phyloP scores from a whole-genome alignment of 1,140 invertebrate genomes.

The Lordiphosa stackelbergi region DNA sequence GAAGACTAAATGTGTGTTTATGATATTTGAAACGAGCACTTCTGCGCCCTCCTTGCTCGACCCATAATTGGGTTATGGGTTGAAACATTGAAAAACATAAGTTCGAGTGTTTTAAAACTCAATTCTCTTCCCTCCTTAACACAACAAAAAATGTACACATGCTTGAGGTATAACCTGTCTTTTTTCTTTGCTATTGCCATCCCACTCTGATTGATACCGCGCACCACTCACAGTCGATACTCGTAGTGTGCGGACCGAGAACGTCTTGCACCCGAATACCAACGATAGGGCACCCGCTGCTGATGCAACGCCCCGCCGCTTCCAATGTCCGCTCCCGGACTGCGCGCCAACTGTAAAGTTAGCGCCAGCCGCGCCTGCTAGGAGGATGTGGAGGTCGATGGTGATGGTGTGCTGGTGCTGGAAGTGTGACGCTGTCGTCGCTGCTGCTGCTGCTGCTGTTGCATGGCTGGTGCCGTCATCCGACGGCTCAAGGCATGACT shows the following conservation, averaged over 20 bases:
- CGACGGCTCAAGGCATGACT: slow-evolving; percentile 18
- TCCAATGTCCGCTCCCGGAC: slow-evolving; percentile 64
- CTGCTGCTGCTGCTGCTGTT: slow-evolving; percentile 31
- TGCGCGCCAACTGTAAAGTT: slow-evolving; percentile 69
- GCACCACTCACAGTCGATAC: slow-evolving; percentile 55
- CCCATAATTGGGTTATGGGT: no score
- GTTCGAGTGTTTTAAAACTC: no score
- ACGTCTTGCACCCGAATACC: slow-evolving; percentile 73
- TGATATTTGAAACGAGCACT: neutral
- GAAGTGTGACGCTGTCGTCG: slow-evolving; percentile 55
- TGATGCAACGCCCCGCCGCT: slow-evolving; percentile 44
- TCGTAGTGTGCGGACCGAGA: slow-evolving; percentile 72
- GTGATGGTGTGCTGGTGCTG: slow-evolving; percentile 58
- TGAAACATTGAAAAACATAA: no score
- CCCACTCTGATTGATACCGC: neutral
- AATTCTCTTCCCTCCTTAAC: neutral
- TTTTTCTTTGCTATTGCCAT: slow-evolving; percentile 2
- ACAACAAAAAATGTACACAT: slow-evolving; percentile 12
- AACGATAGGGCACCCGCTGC: slow-evolving; percentile 64
- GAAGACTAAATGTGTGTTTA: slow-evolving; percentile 9
- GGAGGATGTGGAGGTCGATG: slow-evolving; percentile 66
- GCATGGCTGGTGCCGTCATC: slow-evolving; percentile 49
- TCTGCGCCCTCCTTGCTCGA: no score
- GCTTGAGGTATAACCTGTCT: slow-evolving; percentile 21
- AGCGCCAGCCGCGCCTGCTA: slow-evolving; percentile 70